Evolutionary conservation across 2,888 invertebrate genomes (phyloP), one percentile per base, ranked within the genome.

Genomic region (Chouioia cunea): DNA sequence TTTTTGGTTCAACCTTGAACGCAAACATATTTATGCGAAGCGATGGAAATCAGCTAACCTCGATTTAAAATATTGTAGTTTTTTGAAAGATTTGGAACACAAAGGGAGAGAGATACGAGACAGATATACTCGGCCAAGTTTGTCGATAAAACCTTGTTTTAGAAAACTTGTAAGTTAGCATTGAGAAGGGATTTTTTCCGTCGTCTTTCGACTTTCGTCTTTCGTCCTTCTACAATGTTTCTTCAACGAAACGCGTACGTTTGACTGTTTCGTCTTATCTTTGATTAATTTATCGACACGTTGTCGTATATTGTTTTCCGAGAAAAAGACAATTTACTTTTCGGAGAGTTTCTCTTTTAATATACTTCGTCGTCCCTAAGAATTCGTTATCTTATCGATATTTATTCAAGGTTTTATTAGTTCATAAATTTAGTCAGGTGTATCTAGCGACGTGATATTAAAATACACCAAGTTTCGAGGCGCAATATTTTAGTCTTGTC

Each of bases 361-460:
- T n/a, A n/a, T n/a, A n/a, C n/a, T n/a, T 36, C 36, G 10, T 36
- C n/a, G n/a, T 3, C 36, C 12, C 6, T 12, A 36, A 36, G 36
- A 36, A 36, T 60, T 62, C 62, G 65, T 60, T 65, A 62, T 70
- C 70, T 56, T 44, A 46, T 65, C 50, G 16, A 65, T 50, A 65
- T 23, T 65, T 10, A 10, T 36, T 36, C 36, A 6, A 36, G 36
- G 36, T 12, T 36, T 27, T 27, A 27, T 27, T 27, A 27, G 3
- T 27, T 36, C 36, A 36, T 36, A 36, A 36, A 6, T 36, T 36
- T 1, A 36, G 36, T 36, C 36, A 36, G 1, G 36, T 36, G 36
- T 36, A 36, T 10, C n/a, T n/a, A n/a, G n/a, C n/a, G n/a, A n/a
- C 10, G 36, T 36, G 12, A 36, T 36, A 36, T 36, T 36, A 12